These are phyloP conservation scores for Cantharis flavilabris DNA, from an alignment of 2,888 invertebrate species.

Conservation along the genomic window DNA sequence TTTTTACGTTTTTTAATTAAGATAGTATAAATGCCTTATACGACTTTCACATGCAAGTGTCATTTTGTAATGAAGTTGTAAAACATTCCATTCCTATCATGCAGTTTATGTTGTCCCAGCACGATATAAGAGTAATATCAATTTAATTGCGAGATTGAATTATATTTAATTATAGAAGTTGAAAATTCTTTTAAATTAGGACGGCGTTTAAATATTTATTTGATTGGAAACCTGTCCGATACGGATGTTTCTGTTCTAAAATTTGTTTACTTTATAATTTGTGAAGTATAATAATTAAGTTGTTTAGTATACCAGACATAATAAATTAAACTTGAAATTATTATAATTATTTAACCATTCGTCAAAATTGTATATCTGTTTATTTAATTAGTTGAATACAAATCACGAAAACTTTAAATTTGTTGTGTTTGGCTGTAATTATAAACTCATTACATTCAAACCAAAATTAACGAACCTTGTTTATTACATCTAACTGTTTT, in stretches of 20 bases:
- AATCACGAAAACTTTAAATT: neutral
- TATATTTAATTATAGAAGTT: neutral
- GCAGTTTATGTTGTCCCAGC: slow-evolving; percentile 16
- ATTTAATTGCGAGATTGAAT: slow-evolving; percentile 11
- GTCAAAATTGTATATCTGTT: neutral
- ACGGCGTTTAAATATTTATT: neutral
- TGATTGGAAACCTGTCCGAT: neutral
- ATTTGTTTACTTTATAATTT: neutral
- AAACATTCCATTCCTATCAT: slow-evolving; percentile 35
- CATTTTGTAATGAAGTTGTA: slow-evolving; percentile 49
- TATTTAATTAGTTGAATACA: neutral
- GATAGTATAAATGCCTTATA: slow-evolving; percentile 40
- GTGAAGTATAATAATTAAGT: neutral
- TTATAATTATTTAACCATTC: neutral
- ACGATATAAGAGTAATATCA: slow-evolving; percentile 22
- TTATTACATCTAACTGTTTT: neutral
- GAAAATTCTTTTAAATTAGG: neutral
- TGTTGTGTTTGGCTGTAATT: neutral
- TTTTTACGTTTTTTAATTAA: slow-evolving; percentile 45
- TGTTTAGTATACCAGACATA: neutral
- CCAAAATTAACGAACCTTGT: neutral
- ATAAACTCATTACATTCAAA: neutral
- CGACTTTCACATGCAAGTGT: slow-evolving; percentile 46
- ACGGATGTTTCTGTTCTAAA: neutral
- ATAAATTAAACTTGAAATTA: neutral